phyloP scores from a whole-genome alignment of 2,888 invertebrate genomes.

The Galerucella pusilla region DNA sequence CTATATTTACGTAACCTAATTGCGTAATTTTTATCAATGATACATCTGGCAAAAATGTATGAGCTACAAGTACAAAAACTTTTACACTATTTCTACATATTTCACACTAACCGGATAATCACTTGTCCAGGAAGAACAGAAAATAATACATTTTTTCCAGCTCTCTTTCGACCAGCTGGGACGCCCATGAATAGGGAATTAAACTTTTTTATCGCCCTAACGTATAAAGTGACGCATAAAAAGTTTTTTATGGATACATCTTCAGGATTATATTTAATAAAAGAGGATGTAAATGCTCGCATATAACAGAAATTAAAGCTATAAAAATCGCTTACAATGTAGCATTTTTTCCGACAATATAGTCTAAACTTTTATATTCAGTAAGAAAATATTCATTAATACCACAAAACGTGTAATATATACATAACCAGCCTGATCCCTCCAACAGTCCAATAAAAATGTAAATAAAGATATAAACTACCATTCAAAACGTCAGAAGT shows the following conservation, averaged over 20 bases:
- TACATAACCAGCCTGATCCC: no score
- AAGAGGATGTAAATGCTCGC: not conserved
- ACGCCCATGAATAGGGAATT: not conserved
- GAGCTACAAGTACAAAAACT: no score
- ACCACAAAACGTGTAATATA: not conserved
- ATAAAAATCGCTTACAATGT: not conserved
- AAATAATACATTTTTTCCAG: not conserved
- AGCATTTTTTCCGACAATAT: not conserved
- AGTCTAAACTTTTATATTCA: not conserved
- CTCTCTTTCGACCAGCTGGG: not conserved
- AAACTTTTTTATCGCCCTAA: conserved; percentile 1
- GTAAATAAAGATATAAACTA: no score
- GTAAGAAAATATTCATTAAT: not conserved
- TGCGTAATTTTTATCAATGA: no score
- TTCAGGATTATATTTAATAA: conserved; percentile 2
- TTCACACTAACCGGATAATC: no score
- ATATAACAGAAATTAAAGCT: conserved; percentile 10
- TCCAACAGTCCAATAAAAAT: no score
- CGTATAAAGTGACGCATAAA: conserved; percentile 1
- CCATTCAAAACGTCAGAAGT: no score
- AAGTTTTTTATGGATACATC: conserved; percentile 5
- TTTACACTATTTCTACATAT: no score
- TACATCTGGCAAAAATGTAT: no score
- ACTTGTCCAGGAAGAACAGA: no score
- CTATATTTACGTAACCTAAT: no score